A percentile compares a stretch with the other conserved stretches of the same genome.
These are phyloP conservation scores for Plebejus argus DNA, from an alignment of 2,888 invertebrate genomes.

Conservation along the genomic window DNA sequence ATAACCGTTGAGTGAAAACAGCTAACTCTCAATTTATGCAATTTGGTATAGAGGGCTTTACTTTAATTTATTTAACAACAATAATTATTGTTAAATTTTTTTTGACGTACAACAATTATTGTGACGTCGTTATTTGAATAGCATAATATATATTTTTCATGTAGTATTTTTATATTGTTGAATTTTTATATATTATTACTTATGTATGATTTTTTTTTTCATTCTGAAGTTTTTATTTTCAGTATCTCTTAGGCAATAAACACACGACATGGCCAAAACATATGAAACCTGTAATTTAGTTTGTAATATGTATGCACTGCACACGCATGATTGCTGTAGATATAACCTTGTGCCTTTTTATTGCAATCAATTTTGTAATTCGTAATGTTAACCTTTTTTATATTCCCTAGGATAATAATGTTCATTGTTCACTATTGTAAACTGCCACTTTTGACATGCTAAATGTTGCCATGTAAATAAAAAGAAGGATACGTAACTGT, in stretches of 20 bases:
- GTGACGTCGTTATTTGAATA: not conserved
- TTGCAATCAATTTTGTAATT: slow-evolving; percentile 29
- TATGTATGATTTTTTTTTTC: too few species aligned
- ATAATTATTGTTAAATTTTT: too few species aligned
- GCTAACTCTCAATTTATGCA: not conserved
- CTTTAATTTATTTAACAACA: not conserved
- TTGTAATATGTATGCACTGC: slow-evolving; percentile 8
- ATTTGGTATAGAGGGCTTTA: not conserved
- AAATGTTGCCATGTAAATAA: slow-evolving; percentile 25
- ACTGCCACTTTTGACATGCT: slow-evolving; percentile 28
- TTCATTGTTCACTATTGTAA: slow-evolving; percentile 8
- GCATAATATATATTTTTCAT: slow-evolving; percentile 7
- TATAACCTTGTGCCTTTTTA: slow-evolving; percentile 30
- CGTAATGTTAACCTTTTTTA: slow-evolving; percentile 23
- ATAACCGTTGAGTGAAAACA: not conserved
- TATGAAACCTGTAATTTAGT: not conserved
- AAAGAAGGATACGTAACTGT: slow-evolving; percentile 17
- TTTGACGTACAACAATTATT: not conserved
- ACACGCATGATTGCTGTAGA: slow-evolving; percentile 31
- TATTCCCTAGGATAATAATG: slow-evolving; percentile 24
- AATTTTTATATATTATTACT: too few species aligned
- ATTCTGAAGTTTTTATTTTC: not conserved
- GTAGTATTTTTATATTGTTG: not conserved
- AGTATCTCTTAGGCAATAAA: not conserved
- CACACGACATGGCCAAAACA: not conserved